Percentiles rank a stretch among this genome's conserved stretches.
Conservation (phyloP, 2,888 invertebrate species). For the Caenorhabditis afra region DNA sequence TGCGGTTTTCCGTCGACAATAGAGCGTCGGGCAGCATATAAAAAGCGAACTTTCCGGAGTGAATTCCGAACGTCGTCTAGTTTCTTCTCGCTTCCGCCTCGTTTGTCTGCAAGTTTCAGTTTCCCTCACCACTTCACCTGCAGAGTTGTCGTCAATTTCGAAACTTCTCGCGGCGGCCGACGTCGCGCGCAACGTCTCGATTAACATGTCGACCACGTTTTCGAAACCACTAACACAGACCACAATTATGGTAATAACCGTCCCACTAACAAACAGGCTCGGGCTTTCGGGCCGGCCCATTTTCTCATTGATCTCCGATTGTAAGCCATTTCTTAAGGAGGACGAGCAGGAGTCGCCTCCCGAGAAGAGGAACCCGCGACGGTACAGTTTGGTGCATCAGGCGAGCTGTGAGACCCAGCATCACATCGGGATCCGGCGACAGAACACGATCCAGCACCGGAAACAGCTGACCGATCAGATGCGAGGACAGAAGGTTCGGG, state of each 20-base stretch:
- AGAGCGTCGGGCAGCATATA: too few relatives aligned
- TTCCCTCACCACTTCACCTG: neutral
- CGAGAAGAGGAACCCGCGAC: slow-evolving; percentile 39
- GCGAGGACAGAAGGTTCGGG: slow-evolving; percentile 70
- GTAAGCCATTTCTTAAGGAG: slow-evolving; percentile 1
- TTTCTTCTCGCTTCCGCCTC: too few relatives aligned
- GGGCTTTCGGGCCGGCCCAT: too few relatives aligned
- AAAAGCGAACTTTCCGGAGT: too few relatives aligned
- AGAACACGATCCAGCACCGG: slow-evolving; percentile 73
- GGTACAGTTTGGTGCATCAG: slow-evolving; percentile 66
- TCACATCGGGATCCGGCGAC: slow-evolving; percentile 65
- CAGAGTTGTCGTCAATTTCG: slow-evolving; percentile 31
- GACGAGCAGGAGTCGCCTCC: neutral
- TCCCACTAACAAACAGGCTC: too few relatives aligned
- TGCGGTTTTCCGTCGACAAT: too few relatives aligned
- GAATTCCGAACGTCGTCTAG: too few relatives aligned
- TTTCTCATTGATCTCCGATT: neutral
- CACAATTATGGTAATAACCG: slow-evolving; percentile 23
- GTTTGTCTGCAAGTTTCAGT: neutral
- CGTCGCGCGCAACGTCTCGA: slow-evolving; percentile 42
- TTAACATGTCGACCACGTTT: slow-evolving; percentile 39
- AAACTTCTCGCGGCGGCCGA: slow-evolving; percentile 36
- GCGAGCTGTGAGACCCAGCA: slow-evolving; percentile 70
- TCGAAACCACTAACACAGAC: slow-evolving; percentile 32
- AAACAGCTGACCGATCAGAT: slow-evolving; percentile 71